Conservation (phyloP, 35 echinoderm and acorn worm genomes). For the Lytechinus pictus region DNA sequence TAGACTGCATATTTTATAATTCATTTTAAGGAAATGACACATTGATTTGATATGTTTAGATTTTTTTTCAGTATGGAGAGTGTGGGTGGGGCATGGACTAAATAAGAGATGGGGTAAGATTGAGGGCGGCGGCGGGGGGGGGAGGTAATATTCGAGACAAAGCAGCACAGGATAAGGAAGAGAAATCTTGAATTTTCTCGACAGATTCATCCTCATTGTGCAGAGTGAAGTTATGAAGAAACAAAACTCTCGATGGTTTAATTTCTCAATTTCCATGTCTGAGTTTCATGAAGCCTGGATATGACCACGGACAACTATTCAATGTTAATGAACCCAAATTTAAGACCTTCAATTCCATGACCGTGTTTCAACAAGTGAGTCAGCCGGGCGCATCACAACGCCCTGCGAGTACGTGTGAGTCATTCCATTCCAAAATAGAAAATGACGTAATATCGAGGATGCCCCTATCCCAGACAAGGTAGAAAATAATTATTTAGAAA, state of each 20-base stretch:
- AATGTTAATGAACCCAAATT: slow-evolving; percentile 2
- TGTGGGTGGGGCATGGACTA: too few relatives aligned
- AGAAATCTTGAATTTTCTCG: not conserved
- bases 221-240: not conserved
- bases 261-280: not conserved
- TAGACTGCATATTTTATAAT: too few relatives aligned
- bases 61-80: too few relatives aligned
- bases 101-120: too few relatives aligned
- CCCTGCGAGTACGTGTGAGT: not conserved
- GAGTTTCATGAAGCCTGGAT: not conserved
- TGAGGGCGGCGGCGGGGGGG: too few relatives aligned
- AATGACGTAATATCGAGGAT: not conserved
- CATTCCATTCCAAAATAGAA: not conserved
- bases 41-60: too few relatives aligned
- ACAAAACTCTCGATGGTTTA: not conserved
- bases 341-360: not conserved
- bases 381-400: not conserved
- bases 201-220: not conserved
- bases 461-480: not conserved
- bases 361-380: slow-evolving; percentile 10
- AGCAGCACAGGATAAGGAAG: too few relatives aligned
- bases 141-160: too few relatives aligned
- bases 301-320: not conserved
- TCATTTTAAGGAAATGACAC: too few relatives aligned
- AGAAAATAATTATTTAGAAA: not conserved